phyloP scores from a whole-genome alignment of 1,140 invertebrate genomes.

The Plodia interpunctella region DNA sequence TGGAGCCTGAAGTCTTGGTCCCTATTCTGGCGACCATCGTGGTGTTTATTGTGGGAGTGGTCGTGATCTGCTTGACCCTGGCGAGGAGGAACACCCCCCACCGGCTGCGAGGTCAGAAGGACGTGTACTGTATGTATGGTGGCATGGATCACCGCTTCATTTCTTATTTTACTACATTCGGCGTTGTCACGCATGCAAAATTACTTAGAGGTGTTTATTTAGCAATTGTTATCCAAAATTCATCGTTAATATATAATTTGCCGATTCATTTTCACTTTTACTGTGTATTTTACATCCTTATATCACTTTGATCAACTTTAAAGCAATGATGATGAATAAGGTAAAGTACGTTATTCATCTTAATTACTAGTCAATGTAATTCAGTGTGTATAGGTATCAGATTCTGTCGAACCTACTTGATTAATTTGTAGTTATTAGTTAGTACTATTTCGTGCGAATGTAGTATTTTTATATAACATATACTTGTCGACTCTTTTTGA shows the following conservation, averaged over 20 bases:
- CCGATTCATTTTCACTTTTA: not conserved
- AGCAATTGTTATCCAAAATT: slow-evolving; percentile 17
- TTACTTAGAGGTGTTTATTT: not conserved
- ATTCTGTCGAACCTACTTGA: no score
- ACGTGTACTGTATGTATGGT: slow-evolving; percentile 81
- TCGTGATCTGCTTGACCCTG: slow-evolving; percentile 91
- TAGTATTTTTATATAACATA: no score
- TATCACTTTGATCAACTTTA: no score
- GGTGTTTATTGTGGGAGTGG: slow-evolving; percentile 91
- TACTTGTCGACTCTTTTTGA: no score
- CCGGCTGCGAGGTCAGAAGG: slow-evolving; percentile 86
- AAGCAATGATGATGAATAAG: no score
- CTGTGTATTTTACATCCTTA: no score
- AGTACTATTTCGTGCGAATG: no score
- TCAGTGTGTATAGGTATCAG: no score
- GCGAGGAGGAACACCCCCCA: slow-evolving; percentile 88
- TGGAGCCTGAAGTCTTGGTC: slow-evolving; percentile 91
- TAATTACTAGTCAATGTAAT: no score
- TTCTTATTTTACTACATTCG: slow-evolving; percentile 39
- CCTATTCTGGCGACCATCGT: slow-evolving; percentile 90
- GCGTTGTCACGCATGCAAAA: slow-evolving; percentile 9
- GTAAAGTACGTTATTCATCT: no score
- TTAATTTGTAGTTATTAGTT: no score
- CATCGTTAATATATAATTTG: slow-evolving; percentile 15
- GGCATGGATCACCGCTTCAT: slow-evolving; percentile 69